Evolutionary conservation across 1,140 invertebrate species (phyloP).

Genomic region (Portunus trituberculatus): DNA sequence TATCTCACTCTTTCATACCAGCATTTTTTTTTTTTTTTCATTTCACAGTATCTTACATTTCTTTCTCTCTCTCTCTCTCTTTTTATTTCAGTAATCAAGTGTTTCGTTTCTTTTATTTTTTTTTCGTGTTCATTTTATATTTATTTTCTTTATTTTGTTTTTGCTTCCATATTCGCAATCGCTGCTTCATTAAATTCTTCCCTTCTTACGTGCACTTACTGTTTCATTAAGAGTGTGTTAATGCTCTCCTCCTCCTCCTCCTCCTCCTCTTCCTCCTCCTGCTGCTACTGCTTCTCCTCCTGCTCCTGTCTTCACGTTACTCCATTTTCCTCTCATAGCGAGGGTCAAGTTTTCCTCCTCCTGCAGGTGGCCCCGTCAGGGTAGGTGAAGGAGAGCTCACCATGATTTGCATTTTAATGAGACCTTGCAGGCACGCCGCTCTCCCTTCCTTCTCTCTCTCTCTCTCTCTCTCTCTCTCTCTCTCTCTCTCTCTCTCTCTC

Average conservation of each 20-base stretch:
- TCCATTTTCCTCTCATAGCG: no score
- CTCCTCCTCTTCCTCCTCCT: neutral
- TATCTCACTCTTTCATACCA: no score
- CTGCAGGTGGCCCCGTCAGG: neutral
- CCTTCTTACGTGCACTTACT: no score
- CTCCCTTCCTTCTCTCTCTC: neutral
- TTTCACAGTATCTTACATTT: no score
- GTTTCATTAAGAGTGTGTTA: no score
- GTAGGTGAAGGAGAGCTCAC: neutral
- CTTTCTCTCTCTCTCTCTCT: no score
- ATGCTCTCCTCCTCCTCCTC: neutral
- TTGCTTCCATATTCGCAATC: neutral
- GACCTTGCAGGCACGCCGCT: neutral
- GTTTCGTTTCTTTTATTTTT: no score
- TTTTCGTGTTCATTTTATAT: neutral
- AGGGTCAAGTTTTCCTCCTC: neutral
- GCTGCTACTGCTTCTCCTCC: neutral
- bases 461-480: neutral
- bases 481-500: neutral
- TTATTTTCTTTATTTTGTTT: neutral
- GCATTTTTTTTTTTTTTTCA: no score
- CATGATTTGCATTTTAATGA: conserved; percentile 13
- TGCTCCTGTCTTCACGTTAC: neutral
- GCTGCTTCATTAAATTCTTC: no score
- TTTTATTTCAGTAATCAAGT: no score